Base-by-base conservation (phyloP, 64 coral and sea anemone species). In the Dendronephthya gigantea region DNA sequence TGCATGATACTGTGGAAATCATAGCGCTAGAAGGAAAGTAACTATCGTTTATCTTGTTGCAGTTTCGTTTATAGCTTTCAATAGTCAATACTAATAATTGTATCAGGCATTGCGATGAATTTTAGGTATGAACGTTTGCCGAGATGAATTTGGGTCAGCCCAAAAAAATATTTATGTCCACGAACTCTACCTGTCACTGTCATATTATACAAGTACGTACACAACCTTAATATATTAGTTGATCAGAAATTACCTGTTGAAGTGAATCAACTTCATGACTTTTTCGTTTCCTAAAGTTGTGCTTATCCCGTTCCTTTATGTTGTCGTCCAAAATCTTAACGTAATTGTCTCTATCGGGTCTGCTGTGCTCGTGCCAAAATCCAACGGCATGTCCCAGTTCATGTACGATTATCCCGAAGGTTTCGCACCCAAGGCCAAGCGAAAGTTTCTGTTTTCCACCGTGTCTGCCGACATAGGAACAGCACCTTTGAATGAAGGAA, bases 1-100 rank as follows among this genome's bases (percentile, higher is more conserved):
- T 86, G 85, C 90, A 88, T 91, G 50, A 91, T 91, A 82, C 85
- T 87, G 82, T 82, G 65, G 43, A 87, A 91, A 56, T 91, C 90
- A 29, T 86, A 91, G 17, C 50, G 40, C 87, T 88, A 33, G 31
- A 49, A 58, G 27, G 23, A 52, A 62, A 83, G 45, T 28, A 29
- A 52, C 55, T 13, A 33, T 2, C 5, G 2, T 2, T 5, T 16
- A 1, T 45, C 11, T 45, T 45, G 11, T 45, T 45, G 41, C n/a
- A n/a, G n/a, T n/a, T n/a, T n/a, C n/a, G n/a, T n/a, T n/a, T n/a
- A n/a, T n/a, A n/a, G n/a, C n/a, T n/a, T n/a, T n/a, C n/a, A n/a
- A n/a, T n/a, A n/a, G n/a, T n/a, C n/a, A n/a, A n/a, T n/a, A n/a
- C n/a, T n/a, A n/a, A n/a, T n/a, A n/a, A n/a, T n/a, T n/a, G n/a